A percentile compares a stretch with the other conserved stretches of the same genome.
phyloP scores from a whole-genome alignment of 2,113 vertebrate species.

The Odocoileus hemionus region DNA sequence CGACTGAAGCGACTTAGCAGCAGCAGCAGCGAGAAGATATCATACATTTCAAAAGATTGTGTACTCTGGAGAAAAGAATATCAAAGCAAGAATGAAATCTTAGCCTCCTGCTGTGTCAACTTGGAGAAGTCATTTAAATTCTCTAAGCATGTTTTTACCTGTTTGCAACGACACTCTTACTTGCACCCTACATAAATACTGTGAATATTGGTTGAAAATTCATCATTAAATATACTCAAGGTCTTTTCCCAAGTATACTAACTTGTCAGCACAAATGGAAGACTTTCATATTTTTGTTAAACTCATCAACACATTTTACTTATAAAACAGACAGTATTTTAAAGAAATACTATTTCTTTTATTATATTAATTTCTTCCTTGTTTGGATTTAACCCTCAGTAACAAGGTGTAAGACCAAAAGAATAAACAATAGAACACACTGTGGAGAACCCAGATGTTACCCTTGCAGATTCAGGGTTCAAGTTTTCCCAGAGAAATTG shows the following conservation, averaged over 20 bases:
- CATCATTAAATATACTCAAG: not conserved
- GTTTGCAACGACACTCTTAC: not conserved
- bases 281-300: conserved; percentile 6
- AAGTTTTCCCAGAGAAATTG: not conserved
- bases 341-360: not conserved
- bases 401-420: not conserved
- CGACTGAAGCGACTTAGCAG: too few relatives aligned
- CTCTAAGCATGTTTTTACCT: conserved; percentile 2
- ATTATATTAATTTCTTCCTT: conserved; percentile 8
- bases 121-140: not conserved
- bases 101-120: not conserved
- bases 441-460: not conserved
- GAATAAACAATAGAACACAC: not conserved
- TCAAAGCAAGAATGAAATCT: not conserved
- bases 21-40: too few relatives aligned
- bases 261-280: conserved; percentile 2
- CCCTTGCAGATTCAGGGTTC: not conserved
- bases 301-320: conserved; percentile 24
- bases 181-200: not conserved
- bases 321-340: conserved; percentile 24
- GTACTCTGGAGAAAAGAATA: not conserved
- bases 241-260: not conserved
- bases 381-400: conserved; percentile 5
- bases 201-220: conserved; percentile 15
- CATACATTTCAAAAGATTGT: not conserved